These are phyloP conservation scores for Piscicola geometra DNA, from an alignment of 2,888 invertebrate species.

Conservation along the genomic window DNA sequence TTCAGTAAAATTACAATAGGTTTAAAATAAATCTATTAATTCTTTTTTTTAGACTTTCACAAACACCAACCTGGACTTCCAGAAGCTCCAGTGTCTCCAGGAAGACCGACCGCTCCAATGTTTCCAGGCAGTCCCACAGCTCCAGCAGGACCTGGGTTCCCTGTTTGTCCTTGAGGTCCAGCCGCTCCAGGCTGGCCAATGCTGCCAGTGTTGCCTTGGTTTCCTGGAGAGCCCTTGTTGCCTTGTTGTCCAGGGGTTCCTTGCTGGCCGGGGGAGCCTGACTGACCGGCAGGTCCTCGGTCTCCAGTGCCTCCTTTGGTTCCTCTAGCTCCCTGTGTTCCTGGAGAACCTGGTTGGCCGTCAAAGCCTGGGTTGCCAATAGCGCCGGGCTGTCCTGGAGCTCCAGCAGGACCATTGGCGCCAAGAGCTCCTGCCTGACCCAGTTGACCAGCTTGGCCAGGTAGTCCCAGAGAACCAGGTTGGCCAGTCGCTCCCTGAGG, in stretches of 20 bases:
- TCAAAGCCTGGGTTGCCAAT: constrained; percentile 33
- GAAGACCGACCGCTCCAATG: background rate
- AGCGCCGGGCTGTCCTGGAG: constrained; percentile 38
- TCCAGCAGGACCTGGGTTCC: background rate
- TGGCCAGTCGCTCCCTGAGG: constrained; percentile 10
- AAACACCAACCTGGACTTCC: constrained; percentile 40
- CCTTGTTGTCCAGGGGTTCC: background rate
- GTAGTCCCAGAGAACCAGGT: constrained; percentile 12
- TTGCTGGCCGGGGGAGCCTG: constrained; percentile 3
- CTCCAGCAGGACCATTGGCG: constrained; percentile 38
- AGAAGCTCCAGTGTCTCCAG: constrained; percentile 15
- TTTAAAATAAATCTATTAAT: too few species aligned
- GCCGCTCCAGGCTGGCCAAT: constrained; percentile 31
- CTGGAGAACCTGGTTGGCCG: constrained; percentile 28
- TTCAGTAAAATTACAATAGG: too few species aligned
- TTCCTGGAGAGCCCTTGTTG: constrained; percentile 11
- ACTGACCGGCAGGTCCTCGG: constrained; percentile 14
- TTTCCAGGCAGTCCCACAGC: background rate
- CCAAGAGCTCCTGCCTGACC: constrained; percentile 37
- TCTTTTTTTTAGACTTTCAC: too few species aligned
- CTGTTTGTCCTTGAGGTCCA: background rate
- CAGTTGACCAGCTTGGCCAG: background rate
- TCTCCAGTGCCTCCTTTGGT: background rate
- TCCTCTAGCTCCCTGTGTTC: constrained; percentile 39
- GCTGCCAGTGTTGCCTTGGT: constrained; percentile 8